Base-by-base conservation (phyloP, 2,113 vertebrate genomes). In the Sinocyclocheilus maitianheensis region DNA sequence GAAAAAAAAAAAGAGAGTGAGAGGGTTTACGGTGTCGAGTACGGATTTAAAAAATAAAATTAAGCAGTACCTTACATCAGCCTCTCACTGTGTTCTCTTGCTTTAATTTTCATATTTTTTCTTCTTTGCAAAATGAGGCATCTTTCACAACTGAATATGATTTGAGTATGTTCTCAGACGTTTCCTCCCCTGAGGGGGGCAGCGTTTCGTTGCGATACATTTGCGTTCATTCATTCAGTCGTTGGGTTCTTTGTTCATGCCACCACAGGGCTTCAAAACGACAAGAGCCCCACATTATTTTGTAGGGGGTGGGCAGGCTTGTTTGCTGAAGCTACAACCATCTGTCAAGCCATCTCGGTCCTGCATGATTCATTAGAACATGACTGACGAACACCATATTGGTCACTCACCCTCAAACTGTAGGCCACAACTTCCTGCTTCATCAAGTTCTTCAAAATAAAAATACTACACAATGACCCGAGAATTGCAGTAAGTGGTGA, bases 361-460 rank as follows among this genome's bases (percentile, higher is more conserved):
- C 60, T 81, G 79, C 60, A 67, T 48, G 79, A 81, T 48, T 81
- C 58, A 81, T 81, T 67, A 18, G 37, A 65, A 81, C 13, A 81
- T 81, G 79, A 81, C 77, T 67, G 37, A 81, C 48, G 40, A 81
- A 79, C 55, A 60, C 13, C n/a, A 81, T 20, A 48, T 46, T 30
- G 78, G 40, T 43, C 34, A 43, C 20, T 62, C 55, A 80, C 77
- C 53, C n/a, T 48, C 37, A 26, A 81, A 81, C 60, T 81, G 13
- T 46, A 80, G 34, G 58, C 37, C 37, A 67, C 58, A 63, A 80
- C 16, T 46, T 81, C 40, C n/a, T 30, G 79, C 7, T 67, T 67
- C 58, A 43, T 80, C 37, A 40, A 80, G 34, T 62, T 80, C 1
- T 48, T 67, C 10, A 26, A 18, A 8, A 48, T 16, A n/a, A 24